Percentiles rank a stretch among this genome's conserved stretches.
These are phyloP conservation scores for Apamea crenata DNA, from an alignment of 2,888 invertebrate genomes.

Conservation along the genomic window DNA sequence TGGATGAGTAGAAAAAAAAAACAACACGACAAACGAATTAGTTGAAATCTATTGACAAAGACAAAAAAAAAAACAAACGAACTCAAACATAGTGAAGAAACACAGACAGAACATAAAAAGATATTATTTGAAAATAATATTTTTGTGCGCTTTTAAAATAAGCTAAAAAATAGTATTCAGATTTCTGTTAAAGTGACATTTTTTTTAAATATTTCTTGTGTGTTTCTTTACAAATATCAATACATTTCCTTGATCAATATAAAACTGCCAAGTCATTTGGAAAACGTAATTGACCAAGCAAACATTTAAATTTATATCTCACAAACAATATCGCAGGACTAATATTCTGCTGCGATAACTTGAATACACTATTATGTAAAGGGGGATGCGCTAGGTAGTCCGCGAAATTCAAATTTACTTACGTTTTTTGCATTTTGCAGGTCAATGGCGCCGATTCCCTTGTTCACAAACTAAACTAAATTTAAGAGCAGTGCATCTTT, in stretches of 20 bases:
- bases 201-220: slow-evolving; percentile 1
- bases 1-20: slow-evolving; percentile 66
- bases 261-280: slow-evolving; percentile 4
- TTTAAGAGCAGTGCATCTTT: too few species aligned
- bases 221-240: slow-evolving; percentile 49
- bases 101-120: slow-evolving; percentile 35
- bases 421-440: neutral
- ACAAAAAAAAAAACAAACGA: slow-evolving; percentile 53
- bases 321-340: slow-evolving; percentile 27
- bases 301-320: slow-evolving; percentile 10
- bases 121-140: slow-evolving; percentile 18
- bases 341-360: slow-evolving; percentile 21
- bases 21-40: slow-evolving; percentile 73
- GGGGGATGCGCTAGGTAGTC: neutral
- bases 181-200: neutral
- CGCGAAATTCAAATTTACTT: neutral
- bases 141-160: neutral
- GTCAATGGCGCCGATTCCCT: too few species aligned
- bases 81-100: slow-evolving; percentile 58
- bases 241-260: slow-evolving; percentile 42
- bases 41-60: slow-evolving; percentile 62
- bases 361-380: slow-evolving; percentile 4
- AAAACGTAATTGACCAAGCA: slow-evolving; percentile 35
- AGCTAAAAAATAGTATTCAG: neutral
- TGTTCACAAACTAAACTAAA: too few species aligned